These are phyloP conservation scores for Entomyzon cyanotis DNA, from an alignment of 2,113 vertebrate species.

Conservation along the genomic window DNA sequence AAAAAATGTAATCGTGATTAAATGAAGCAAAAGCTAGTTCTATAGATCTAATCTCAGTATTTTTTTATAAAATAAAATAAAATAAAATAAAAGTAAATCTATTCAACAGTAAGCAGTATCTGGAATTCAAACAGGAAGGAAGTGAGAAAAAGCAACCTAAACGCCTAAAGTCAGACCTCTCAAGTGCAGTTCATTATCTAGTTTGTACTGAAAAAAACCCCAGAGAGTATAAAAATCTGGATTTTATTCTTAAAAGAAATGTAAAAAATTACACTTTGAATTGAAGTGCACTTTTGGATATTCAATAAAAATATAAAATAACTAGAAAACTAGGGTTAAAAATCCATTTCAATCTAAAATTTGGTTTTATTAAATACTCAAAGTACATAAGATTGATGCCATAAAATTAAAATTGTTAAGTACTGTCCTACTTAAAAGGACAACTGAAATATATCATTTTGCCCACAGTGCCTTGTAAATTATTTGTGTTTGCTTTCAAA, in stretches of 20 bases:
- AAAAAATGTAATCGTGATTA: background rate
- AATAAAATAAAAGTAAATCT: background rate
- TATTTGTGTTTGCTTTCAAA: conserved; percentile 34
- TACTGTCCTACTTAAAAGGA: background rate
- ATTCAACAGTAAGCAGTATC: background rate
- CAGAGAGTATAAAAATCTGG: background rate
- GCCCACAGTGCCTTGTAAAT: conserved; percentile 3
- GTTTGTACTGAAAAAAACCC: background rate
- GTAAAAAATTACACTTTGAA: background rate
- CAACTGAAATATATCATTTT: conserved; percentile 20
- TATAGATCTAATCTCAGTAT: background rate
- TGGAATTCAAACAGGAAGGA: background rate
- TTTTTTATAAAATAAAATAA: background rate
- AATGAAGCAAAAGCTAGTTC: background rate
- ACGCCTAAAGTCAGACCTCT: background rate
- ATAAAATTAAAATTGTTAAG: conserved; percentile 35
- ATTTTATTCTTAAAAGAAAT: background rate
- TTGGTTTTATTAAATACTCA: background rate
- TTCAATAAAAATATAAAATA: background rate
- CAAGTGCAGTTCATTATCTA: background rate
- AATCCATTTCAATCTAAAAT: background rate
- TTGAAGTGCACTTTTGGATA: background rate
- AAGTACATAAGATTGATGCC: background rate
- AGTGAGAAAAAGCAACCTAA: background rate
- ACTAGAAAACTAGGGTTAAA: background rate